These are phyloP conservation scores for Halcyon chelicuti DNA, from an alignment of 2,797 vertebrate genomes.

Conservation along the genomic window DNA sequence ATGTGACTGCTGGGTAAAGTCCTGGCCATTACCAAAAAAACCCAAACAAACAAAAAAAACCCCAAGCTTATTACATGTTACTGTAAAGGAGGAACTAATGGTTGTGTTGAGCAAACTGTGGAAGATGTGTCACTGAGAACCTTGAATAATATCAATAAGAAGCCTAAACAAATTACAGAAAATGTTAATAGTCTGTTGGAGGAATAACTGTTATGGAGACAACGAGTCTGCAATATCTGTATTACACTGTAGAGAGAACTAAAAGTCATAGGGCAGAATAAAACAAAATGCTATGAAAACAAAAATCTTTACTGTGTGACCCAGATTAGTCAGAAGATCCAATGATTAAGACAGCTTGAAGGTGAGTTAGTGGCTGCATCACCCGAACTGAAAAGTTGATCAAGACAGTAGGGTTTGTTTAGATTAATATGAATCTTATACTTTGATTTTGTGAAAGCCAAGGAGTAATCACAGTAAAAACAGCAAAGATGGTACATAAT, in stretches of 20 bases:
- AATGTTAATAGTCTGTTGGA: neutral
- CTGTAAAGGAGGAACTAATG: neutral
- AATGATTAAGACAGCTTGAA: neutral
- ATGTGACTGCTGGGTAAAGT: neutral
- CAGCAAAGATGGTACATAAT: neutral
- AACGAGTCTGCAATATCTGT: neutral
- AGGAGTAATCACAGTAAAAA: neutral
- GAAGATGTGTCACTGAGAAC: neutral
- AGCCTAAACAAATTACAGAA: neutral
- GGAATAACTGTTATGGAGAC: neutral
- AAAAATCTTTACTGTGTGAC: neutral
- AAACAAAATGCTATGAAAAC: neutral
- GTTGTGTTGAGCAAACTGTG: neutral
- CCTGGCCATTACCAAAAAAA: neutral
- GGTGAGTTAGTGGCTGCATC: neutral
- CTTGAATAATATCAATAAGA: neutral
- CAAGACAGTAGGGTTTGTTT: neutral
- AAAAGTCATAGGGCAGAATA: neutral
- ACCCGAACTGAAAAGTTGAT: neutral
- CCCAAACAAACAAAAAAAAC: neutral
- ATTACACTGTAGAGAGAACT: neutral
- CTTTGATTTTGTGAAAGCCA: neutral
- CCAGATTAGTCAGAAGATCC: neutral
- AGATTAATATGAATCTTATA: neutral
- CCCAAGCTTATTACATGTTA: too few species aligned